Evolutionary conservation across 2,113 vertebrate genomes (phyloP).

Genomic region (Nycticorax nycticorax): DNA sequence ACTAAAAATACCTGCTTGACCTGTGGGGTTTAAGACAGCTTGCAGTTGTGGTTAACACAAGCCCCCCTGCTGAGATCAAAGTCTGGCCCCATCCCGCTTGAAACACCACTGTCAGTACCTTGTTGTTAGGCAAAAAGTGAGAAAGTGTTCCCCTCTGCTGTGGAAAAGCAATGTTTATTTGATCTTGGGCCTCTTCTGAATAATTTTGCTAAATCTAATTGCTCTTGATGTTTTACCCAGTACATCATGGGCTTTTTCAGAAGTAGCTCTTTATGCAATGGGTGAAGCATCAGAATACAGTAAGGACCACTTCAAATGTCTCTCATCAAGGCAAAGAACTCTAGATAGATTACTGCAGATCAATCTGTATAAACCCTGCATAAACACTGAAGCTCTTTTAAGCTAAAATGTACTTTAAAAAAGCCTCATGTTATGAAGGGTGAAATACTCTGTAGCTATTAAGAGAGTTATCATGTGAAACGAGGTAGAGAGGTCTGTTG

Average conservation of each 20-base stretch:
- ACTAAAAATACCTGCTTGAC: slow-evolving; percentile 69
- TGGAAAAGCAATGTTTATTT: slow-evolving; percentile 66
- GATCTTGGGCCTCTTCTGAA: slow-evolving; percentile 69
- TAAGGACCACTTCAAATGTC: slow-evolving; percentile 64
- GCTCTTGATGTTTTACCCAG: slow-evolving; percentile 68
- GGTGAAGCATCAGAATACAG: slow-evolving; percentile 50
- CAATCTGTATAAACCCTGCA: slow-evolving; percentile 52
- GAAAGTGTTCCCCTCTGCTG: slow-evolving; percentile 22
- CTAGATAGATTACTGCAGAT: slow-evolving; percentile 59
- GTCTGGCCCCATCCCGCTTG: slow-evolving; percentile 39
- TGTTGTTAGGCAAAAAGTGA: slow-evolving; percentile 49
- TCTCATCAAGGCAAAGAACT: slow-evolving; percentile 61
- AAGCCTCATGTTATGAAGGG: neutral
- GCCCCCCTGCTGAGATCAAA: slow-evolving; percentile 71
- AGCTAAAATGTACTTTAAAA: slow-evolving; percentile 29
- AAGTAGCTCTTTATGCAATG: slow-evolving; percentile 45
- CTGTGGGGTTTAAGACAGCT: slow-evolving; percentile 47
- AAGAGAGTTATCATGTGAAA: neutral
- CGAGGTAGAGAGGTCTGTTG: neutral
- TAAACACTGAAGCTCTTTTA: slow-evolving; percentile 51
- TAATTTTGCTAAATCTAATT: slow-evolving; percentile 71
- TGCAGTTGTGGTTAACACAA: slow-evolving; percentile 47
- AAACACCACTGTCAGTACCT: slow-evolving; percentile 49
- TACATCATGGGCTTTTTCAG: slow-evolving; percentile 50
- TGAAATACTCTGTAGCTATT: neutral